Base-by-base conservation (phyloP, 1,140 invertebrate genomes). In the Bombus polaris region DNA sequence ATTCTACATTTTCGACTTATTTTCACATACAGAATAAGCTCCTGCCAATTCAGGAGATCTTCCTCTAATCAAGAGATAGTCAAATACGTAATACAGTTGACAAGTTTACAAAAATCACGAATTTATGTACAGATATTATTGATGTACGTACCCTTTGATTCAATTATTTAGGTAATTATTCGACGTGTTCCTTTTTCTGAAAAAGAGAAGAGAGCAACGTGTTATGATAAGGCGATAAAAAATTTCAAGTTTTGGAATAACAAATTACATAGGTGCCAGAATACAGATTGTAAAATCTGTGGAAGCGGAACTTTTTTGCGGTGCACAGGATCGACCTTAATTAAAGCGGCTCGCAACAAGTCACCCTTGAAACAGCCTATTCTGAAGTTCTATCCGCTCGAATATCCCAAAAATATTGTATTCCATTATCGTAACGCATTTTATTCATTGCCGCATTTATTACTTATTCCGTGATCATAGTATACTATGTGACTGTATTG, bases 281-380 rank as follows among this genome's bases (percentile, higher is more conserved):
- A 39, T 25, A 25, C 9, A 25, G 72, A 6, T 32, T 4, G 15
- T 10, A 28, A 25, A 8, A 25, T 76, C 2, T 9, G 35, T 37
- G 53, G 28, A 39, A 59, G 25, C 12, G 37, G 2, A 76, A 59
- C n/a, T 28, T 76, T 37, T 39, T 74, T 32, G 18, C 35, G 22
- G 28, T 13, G 13, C 35, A 10, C 15, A n/a, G 12, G 28, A 15
- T 15, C 25, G 25, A 39, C 35, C 9, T 76, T 39, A 76, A 76
- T 76, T 76, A 76, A 76, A 76, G 13, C 59, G 4, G 32, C 73
- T 15, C 6, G 47, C 35, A 57, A 57, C 74, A 39, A 76, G 47
- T n/a, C 53, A 59, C 25, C 32, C 53, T 76, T 15, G 74, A 15
- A 62, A 39, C 37, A 42, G 10, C 15, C 3, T 62, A 37, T 62